These are phyloP conservation scores for Anoplophora glabripennis DNA, from an alignment of 1,140 invertebrate genomes.

Conservation along the genomic window DNA sequence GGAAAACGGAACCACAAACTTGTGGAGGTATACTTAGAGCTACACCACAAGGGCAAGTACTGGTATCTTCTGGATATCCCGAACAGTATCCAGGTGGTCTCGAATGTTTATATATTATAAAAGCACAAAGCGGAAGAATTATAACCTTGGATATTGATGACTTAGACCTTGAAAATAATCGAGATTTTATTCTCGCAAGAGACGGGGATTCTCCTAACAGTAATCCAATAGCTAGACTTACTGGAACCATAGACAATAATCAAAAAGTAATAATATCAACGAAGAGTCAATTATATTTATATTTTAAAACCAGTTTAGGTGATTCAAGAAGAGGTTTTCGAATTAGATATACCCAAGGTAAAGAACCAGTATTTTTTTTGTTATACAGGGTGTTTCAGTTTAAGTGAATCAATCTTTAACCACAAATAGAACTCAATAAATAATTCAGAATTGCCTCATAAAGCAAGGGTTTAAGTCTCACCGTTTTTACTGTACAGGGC, in stretches of 20 bases:
- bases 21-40: constrained; percentile 83
- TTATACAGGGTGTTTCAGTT: no score
- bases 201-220: constrained; percentile 86
- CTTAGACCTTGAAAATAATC: constrained; percentile 79
- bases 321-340: constrained; percentile 89
- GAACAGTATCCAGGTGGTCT: constrained; percentile 89
- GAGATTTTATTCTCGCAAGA: constrained; percentile 85
- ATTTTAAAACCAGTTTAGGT: constrained; percentile 86
- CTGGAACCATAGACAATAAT: constrained; percentile 74
- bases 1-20: constrained; percentile 89
- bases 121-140: constrained; percentile 82
- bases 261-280: constrained; percentile 87
- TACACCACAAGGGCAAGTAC: constrained; percentile 75
- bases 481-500: no score
- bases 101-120: constrained; percentile 90
- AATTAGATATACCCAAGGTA: constrained; percentile 71
- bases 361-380: no score
- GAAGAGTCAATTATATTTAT: constrained; percentile 83
- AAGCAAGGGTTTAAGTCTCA: no score
- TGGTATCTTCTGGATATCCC: constrained; percentile 89
- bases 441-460: no score
- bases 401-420: no score
- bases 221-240: constrained; percentile 75
- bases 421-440: no score
- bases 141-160: constrained; percentile 89